These are phyloP conservation scores for Chelonus formosanus DNA, from an alignment of 2,888 invertebrate genomes.

Conservation along the genomic window DNA sequence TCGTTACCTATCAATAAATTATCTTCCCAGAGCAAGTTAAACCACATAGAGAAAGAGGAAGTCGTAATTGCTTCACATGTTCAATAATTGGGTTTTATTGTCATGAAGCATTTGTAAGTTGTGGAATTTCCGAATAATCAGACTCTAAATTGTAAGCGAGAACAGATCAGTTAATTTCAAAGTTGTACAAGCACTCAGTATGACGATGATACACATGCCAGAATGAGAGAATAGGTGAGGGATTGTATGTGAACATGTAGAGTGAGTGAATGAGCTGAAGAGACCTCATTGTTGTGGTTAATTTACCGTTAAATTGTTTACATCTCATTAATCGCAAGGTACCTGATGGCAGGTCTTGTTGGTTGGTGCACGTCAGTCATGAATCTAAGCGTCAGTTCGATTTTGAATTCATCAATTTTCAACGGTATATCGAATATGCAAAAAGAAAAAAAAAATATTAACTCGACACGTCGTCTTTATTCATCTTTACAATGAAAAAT, in stretches of 20 bases:
- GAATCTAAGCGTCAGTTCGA: conserved; percentile 56
- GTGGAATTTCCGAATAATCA: conserved; percentile 36
- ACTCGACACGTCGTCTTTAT: too few species aligned
- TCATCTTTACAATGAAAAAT: too few species aligned
- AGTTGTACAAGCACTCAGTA: neutral
- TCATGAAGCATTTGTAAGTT: conserved; percentile 45
- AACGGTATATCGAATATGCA: neutral
- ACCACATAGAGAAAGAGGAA: conserved; percentile 11
- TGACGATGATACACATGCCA: neutral
- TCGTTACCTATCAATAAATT: too few species aligned
- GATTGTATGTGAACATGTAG: conserved; percentile 14
- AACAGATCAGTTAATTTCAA: too few species aligned
- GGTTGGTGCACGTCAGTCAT: conserved; percentile 61
- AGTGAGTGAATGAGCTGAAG: conserved; percentile 30
- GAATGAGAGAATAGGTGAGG: conserved; percentile 13
- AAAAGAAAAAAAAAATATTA: conserved; percentile 7
- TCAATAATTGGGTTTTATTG: conserved; percentile 36
- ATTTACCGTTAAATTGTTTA: conserved; percentile 65
- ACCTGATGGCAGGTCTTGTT: conserved; percentile 46
- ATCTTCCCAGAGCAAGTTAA: too few species aligned
- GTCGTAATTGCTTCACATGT: conserved; percentile 25
- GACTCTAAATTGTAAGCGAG: neutral
- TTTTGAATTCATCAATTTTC: conserved; percentile 45
- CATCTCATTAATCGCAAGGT: conserved; percentile 62
- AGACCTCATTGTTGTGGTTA: conserved; percentile 62